Evolutionary conservation across 2,888 invertebrate genomes (phyloP), one percentile per base, ranked within the genome.

Genomic region (Ditylenchus weischeri): DNA sequence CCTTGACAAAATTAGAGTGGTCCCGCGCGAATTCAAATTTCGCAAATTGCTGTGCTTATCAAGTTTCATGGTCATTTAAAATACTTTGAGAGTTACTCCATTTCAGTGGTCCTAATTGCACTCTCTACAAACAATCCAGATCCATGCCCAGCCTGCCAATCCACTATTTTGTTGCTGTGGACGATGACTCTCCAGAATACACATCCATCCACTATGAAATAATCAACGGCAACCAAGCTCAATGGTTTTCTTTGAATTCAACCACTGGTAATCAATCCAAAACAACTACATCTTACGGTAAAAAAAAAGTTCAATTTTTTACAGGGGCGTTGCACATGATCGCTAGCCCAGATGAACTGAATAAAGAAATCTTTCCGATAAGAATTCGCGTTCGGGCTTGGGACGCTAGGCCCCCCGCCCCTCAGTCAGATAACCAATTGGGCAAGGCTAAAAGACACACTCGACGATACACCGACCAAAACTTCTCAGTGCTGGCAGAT

Each of bases 141-240:
- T 10, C 8, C 15, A 43, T 43, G 43, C 43, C 13, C 13, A 47
- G 58, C 15, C 47, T 58, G 43, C 72, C 65, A 35, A 48, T 77
- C 36, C 76, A 76, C 62, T 68, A 69, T 23, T 73, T 77, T 38
- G 73, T 76, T 11, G 76, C 76, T 7, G 54, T 36, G 6, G 76
- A 76, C 51, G 19, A 54, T n/a, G 75, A 75, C 62, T 29, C 66
- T 4, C 69, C 72, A 10, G 58, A 15, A 5, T 69, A 62, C 49
- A 65, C 66, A 10, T 59, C 57, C 6, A 49, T 75, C 13, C 49
- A 47, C 19, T 75, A 72, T 57, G 65, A 65, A 57, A 64, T 76
- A 15, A 48, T 69, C 18, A 58, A 65, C n/a, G 63, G 62, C 1
- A 61, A 75, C 57, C 15, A 59, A 6, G 60, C 47, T 8, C 48